These are phyloP conservation scores for Epinotia nisella DNA, from an alignment of 2,888 invertebrate species.

Conservation along the genomic window DNA sequence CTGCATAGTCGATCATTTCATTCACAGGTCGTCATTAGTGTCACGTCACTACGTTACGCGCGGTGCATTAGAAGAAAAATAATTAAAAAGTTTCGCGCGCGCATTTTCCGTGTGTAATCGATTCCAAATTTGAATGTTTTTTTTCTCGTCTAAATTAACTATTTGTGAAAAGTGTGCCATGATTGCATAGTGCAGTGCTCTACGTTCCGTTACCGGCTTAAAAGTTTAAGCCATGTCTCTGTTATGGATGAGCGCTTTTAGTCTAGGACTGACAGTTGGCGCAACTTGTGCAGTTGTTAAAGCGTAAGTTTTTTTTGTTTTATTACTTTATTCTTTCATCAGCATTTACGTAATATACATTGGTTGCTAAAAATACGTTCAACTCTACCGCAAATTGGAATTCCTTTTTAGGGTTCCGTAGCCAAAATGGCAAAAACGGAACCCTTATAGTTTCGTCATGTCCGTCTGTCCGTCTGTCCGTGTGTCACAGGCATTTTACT, in stretches of 20 bases:
- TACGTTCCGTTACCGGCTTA: constrained; percentile 37
- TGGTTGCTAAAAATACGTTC: not conserved
- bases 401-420: too few species aligned
- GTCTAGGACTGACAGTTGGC: constrained; percentile 86
- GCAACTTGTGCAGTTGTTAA: constrained; percentile 86
- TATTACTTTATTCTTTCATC: not conserved
- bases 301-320: constrained; percentile 75
- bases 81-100: constrained; percentile 33
- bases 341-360: not conserved
- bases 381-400: not conserved
- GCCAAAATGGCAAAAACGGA: too few species aligned
- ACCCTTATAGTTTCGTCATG: too few species aligned
- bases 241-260: constrained; percentile 87
- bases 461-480: too few species aligned
- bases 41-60: constrained; percentile 14
- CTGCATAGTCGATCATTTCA: constrained; percentile 50
- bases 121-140: constrained; percentile 33
- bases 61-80: constrained; percentile 14
- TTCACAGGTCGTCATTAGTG: constrained; percentile 30
- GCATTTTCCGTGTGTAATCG: not conserved
- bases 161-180: constrained; percentile 53
- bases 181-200: constrained; percentile 48
- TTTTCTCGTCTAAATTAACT: constrained; percentile 23
- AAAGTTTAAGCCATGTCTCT: constrained; percentile 80
- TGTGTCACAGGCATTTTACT: too few species aligned